phyloP scores from a whole-genome alignment of 2,797 vertebrate genomes.

The Choloepus didactylus region DNA sequence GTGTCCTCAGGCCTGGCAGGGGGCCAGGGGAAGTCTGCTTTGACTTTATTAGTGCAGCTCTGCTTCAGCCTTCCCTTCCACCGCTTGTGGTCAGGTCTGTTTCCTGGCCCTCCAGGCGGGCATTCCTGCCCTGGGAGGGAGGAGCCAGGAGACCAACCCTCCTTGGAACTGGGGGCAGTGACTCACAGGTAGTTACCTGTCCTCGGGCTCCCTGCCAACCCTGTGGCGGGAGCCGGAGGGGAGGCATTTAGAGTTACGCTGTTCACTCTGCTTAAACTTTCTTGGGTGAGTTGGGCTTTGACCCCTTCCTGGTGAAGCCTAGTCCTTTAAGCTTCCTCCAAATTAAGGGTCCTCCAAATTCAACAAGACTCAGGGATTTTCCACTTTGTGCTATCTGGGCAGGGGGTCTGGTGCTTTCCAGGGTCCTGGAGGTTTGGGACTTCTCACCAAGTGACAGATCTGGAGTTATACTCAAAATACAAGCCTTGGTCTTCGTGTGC shows the following conservation, averaged over 20 bases:
- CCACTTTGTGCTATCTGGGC: not conserved
- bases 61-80: not conserved
- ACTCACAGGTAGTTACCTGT: conserved; percentile 83
- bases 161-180: conserved; percentile 49
- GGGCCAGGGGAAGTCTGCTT: not conserved
- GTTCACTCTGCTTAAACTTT: not conserved
- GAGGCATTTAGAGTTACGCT: not conserved
- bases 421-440: not conserved
- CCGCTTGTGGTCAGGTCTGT: conserved; percentile 47
- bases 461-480: not conserved
- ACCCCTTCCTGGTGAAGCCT: not conserved
- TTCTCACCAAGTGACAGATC: not conserved
- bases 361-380: conserved; percentile 48
- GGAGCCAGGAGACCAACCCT: not conserved
- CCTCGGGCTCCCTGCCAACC: conserved; percentile 72
- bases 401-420: conserved; percentile 57
- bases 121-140: conserved; percentile 76
- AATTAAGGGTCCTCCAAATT: conserved; percentile 1
- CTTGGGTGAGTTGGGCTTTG: not conserved
- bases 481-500: not conserved
- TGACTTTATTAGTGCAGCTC: not conserved
- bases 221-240: not conserved
- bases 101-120: conserved; percentile 69
- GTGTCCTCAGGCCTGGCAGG: not conserved
- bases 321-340: not conserved